phyloP scores from a whole-genome alignment of 2,797 vertebrate species.

The Clamator glandarius region DNA sequence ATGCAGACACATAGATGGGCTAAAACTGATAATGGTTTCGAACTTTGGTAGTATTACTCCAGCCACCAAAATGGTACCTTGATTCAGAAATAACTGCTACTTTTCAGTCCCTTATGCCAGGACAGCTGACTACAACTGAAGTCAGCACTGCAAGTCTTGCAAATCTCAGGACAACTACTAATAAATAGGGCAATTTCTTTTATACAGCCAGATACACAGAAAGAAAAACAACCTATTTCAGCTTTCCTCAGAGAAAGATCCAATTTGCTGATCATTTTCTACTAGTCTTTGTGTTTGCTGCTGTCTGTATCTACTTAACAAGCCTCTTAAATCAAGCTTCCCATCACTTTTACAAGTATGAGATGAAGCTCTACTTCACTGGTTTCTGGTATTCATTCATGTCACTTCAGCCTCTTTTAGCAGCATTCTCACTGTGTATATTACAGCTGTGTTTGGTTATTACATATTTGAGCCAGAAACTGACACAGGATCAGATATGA shows the following conservation, averaged over 20 bases:
- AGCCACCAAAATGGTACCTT: not conserved
- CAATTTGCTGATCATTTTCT: not conserved
- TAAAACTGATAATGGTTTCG: not conserved
- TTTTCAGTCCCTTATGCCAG: not conserved
- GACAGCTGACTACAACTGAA: not conserved
- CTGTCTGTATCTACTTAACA: not conserved
- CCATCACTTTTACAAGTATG: not conserved
- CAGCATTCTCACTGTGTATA: not conserved
- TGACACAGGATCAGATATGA: not conserved
- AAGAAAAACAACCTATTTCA: not conserved
- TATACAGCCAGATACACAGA: not conserved
- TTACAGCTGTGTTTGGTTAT: not conserved
- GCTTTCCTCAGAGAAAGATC: not conserved
- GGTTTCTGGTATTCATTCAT: not conserved
- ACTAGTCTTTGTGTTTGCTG: not conserved
- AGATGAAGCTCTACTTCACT: not conserved
- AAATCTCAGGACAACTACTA: not conserved
- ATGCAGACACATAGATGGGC: not conserved
- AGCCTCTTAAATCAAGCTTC: not conserved
- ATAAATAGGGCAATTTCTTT: not conserved
- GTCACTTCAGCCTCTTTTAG: not conserved
- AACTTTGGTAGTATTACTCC: not conserved
- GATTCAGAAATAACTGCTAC: not conserved
- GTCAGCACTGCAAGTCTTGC: not conserved
- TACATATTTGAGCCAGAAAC: not conserved